Base-by-base conservation (phyloP, 2,888 invertebrate genomes). In the Callinectes sapidus region DNA sequence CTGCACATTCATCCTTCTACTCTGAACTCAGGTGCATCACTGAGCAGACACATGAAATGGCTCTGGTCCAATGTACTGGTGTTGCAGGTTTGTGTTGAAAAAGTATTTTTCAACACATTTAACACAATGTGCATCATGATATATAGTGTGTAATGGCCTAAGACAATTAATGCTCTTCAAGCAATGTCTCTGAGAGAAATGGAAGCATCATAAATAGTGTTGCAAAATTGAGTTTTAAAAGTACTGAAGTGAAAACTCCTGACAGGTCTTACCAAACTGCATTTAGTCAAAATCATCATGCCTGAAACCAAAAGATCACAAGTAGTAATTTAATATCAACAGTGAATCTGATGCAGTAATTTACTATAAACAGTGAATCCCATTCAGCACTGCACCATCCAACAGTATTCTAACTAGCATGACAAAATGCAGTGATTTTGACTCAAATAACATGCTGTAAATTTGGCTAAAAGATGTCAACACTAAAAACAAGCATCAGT, bases 111-210 rank as follows among this genome's bases (percentile, higher is more conserved):
- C n/a, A n/a, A n/a, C n/a, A n/a, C n/a, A n/a, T n/a, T n/a, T n/a
- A n/a, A n/a, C n/a, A n/a, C n/a, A n/a, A n/a, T n/a, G n/a, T n/a
- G n/a, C n/a, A n/a, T n/a, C n/a, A n/a, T n/a, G n/a, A n/a, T n/a
- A n/a, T n/a, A n/a, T n/a, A n/a, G n/a, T n/a, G n/a, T n/a, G n/a
- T n/a, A n/a, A n/a, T n/a, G n/a, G n/a, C n/a, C n/a, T n/a, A n/a
- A 81, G 3, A 48, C 8, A 48, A 81, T n/a, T 14, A 35, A 81
- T 81, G 35, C n/a, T 81, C 35, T 14, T 13, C 35, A 81, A 35
- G 32, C 81, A 35, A 81, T 81, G 35, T 35, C 71, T 77, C 71
- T 81, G 81, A 81, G 81, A 77, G 28, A 61, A 61, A 77, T 77
- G 71, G 71, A 77, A 77, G 71, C 71, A 77, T 77, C 13, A 28